These are phyloP conservation scores for Liopterus haemorrhoidalis DNA, from an alignment of 2,888 invertebrate species.

Conservation along the genomic window DNA sequence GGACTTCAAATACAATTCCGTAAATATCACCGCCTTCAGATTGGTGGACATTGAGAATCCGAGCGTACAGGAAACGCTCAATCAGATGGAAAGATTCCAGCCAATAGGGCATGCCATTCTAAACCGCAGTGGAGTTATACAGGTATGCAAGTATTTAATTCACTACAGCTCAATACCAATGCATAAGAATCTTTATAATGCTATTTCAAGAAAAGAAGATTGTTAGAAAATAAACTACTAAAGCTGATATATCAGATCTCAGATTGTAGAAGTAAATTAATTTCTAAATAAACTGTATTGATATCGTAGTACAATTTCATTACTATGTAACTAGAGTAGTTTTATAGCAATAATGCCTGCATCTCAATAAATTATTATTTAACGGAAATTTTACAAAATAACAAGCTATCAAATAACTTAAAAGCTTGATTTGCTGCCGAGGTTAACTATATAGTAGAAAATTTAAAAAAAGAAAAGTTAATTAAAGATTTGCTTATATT, in stretches of 20 bases:
- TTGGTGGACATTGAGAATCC: conserved; percentile 65
- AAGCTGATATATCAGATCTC: background rate
- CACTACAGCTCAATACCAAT: background rate
- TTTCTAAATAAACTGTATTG: no score
- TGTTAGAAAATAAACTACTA: background rate
- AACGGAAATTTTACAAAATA: no score
- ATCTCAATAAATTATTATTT: no score
- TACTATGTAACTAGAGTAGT: no score
- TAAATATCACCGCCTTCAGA: conserved; percentile 70
- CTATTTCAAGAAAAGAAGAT: background rate
- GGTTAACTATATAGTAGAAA: no score
- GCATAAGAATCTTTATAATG: background rate
- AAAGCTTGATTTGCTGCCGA: no score
- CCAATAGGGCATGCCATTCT: conserved; percentile 70
- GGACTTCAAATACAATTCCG: conserved; percentile 70
- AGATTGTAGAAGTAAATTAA: no score
- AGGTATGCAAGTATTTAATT: conserved; percentile 47
- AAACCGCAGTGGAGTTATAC: conserved; percentile 61
- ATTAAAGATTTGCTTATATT: no score
- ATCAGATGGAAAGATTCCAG: conserved; percentile 65
- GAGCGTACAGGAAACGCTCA: conserved; percentile 59
- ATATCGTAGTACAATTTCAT: no score
- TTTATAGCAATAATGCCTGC: no score
- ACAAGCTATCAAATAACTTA: no score
- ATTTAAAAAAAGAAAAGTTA: no score